These are phyloP conservation scores for Metridium senile DNA, from an alignment of 92 coral and sea anemone species.

Conservation along the genomic window DNA sequence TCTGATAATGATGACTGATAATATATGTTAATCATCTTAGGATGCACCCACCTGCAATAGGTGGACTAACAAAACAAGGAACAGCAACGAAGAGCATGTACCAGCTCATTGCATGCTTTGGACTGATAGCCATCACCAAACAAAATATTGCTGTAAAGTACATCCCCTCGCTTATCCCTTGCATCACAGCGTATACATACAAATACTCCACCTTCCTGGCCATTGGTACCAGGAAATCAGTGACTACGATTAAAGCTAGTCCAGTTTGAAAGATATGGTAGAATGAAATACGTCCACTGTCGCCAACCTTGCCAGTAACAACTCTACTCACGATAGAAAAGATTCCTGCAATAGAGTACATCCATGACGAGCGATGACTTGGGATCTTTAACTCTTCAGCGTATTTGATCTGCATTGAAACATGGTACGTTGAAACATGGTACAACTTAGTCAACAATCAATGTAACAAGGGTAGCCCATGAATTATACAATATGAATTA, in stretches of 20 bases:
- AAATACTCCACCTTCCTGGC: not conserved
- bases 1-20: too few relatives aligned
- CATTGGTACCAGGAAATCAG: conserved; percentile 4
- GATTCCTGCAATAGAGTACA: conserved; percentile 10
- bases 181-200: conserved; percentile 10
- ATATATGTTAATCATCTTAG: not conserved
- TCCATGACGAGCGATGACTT: conserved; percentile 13
- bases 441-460: not conserved
- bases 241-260: not conserved
- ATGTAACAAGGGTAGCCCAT: too few relatives aligned
- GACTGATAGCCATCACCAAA: not conserved
- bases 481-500: too few relatives aligned
- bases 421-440: not conserved
- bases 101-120: conserved; percentile 14
- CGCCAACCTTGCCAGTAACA: conserved; percentile 15
- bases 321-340: not conserved
- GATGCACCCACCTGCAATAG: conserved; percentile 17
- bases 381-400: conserved; percentile 19
- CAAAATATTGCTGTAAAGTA: not conserved
- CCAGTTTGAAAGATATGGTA: conserved; percentile 13
- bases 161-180: conserved; percentile 13
- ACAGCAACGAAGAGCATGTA: not conserved
- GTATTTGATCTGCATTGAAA: conserved; percentile 10
- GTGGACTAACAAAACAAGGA: not conserved
- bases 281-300: conserved; percentile 6